A percentile compares a stretch with the other conserved stretches of the same genome.
These are phyloP conservation scores for Crocidura indochinensis DNA, from an alignment of 2,797 vertebrate genomes.

Conservation along the genomic window DNA sequence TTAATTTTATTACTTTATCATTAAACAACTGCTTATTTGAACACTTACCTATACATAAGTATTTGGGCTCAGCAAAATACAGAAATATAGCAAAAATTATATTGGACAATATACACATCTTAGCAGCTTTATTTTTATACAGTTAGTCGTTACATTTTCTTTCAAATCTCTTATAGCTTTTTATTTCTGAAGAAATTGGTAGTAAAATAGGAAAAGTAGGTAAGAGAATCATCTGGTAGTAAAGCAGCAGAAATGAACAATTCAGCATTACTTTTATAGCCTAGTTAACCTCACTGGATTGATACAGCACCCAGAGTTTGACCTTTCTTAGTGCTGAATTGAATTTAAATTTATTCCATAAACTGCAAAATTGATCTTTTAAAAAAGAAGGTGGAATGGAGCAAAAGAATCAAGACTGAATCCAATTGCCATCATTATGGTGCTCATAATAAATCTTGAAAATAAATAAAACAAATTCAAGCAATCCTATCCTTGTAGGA, in stretches of 20 bases:
- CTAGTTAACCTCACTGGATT: constrained; percentile 86
- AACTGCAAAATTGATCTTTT: constrained; percentile 66
- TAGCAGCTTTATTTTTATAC: background rate
- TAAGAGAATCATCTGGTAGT: constrained; percentile 74
- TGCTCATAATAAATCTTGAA: constrained; percentile 57
- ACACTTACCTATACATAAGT: background rate
- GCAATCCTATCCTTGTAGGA: background rate
- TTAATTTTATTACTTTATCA: background rate
- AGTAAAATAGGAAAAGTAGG: constrained; percentile 82
- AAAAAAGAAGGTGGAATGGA: background rate
- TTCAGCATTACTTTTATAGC: constrained; percentile 86
- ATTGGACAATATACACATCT: background rate
- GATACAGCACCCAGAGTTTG: constrained; percentile 81
- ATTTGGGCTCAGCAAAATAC: background rate
- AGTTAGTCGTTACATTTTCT: constrained; percentile 61
- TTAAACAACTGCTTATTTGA: background rate
- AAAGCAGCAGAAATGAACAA: constrained; percentile 83
- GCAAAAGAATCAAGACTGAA: constrained; percentile 35
- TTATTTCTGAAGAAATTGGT: constrained; percentile 75
- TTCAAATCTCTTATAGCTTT: constrained; percentile 78
- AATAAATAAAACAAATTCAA: constrained; percentile 39
- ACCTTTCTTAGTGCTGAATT: constrained; percentile 81
- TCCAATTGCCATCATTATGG: background rate
- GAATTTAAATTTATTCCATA: constrained; percentile 83
- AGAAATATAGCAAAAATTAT: constrained; percentile 42